These are phyloP conservation scores for Catocala sponsa DNA, from an alignment of 2,888 invertebrate species.

Conservation along the genomic window DNA sequence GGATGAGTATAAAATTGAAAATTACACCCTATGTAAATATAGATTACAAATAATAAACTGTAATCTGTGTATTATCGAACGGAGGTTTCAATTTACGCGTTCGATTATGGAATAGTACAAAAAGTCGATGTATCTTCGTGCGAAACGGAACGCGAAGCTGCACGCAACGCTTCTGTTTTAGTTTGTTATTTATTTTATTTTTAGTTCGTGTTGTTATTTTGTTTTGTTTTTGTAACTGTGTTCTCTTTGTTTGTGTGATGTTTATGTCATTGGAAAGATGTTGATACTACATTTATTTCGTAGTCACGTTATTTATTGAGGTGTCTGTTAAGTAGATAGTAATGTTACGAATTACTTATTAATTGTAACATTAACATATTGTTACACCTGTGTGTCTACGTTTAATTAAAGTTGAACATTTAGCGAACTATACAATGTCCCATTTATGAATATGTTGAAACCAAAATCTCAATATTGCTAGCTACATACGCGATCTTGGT, in stretches of 20 bases:
- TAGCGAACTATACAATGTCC: too few relatives aligned
- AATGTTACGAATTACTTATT: too few relatives aligned
- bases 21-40: constrained; percentile 43
- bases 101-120: constrained; percentile 70
- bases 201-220: constrained; percentile 19
- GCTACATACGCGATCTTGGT: too few relatives aligned
- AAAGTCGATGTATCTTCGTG: constrained; percentile 70
- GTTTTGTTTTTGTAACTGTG: constrained; percentile 5
- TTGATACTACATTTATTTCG: too few relatives aligned
- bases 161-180: constrained; percentile 72
- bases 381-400: too few relatives aligned
- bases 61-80: constrained; percentile 62
- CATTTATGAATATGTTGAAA: too few relatives aligned
- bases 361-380: too few relatives aligned
- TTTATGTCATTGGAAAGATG: not conserved
- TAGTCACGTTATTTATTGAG: too few relatives aligned
- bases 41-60: constrained; percentile 54
- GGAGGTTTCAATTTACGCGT: constrained; percentile 75
- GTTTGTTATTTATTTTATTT: constrained; percentile 47
- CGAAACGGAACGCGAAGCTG: constrained; percentile 71
- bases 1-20: constrained; percentile 25
- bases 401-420: too few relatives aligned
- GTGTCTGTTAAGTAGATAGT: too few relatives aligned
- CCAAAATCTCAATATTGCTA: too few relatives aligned
- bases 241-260: constrained; percentile 5